Base-by-base conservation (phyloP, 2,888 invertebrate genomes). In the Imbricaverruca yamaguchii region DNA sequence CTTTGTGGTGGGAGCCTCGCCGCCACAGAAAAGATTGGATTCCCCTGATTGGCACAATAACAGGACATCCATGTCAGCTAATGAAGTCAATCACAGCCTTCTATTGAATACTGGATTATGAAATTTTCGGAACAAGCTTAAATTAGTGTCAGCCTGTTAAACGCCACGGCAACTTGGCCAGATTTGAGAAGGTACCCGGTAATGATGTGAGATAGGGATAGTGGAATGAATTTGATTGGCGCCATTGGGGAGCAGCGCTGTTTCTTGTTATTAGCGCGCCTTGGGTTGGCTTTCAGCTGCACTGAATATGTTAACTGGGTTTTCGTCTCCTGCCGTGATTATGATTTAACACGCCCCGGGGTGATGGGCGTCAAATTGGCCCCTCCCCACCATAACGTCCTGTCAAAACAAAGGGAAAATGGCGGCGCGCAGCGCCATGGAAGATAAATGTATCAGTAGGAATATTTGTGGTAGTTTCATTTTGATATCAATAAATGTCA, bases 81-180 rank as follows among this genome's bases (percentile, higher is more conserved):
- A 69, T 39, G 69, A 69, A 39, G 69, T 39, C 69, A 69, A 69
- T 69, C 69, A 69, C 69, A 69, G 69, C 69, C 69, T 39, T 69
- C 69, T 69, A n/a, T 69, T 69, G 69, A 25, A 69, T 69, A 69
- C 39, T 69, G 69, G 69, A 69, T 69, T 69, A 69, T 39, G 69
- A 39, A 69, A 69, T 69, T 69, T 69, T 69, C 69, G 15, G 69
- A 25, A 39, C 69, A 69, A 39, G 39, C 69, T 69, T 25, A 69
- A 69, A 69, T 69, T 69, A 69, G 69, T 13, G 69, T 69, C 69
- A 69, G 25, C 69, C 69, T 39, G 69, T 69, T 69, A 69, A 15
- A 11, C 9, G 15, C 3, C 7, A 12, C 25, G 15, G 39, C 69
- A 69, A 69, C 13, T 69, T 69, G 25, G 69, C 23, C 69, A 39